phyloP scores from a whole-genome alignment of 2,113 vertebrate genomes.

The Tichodroma muraria region DNA sequence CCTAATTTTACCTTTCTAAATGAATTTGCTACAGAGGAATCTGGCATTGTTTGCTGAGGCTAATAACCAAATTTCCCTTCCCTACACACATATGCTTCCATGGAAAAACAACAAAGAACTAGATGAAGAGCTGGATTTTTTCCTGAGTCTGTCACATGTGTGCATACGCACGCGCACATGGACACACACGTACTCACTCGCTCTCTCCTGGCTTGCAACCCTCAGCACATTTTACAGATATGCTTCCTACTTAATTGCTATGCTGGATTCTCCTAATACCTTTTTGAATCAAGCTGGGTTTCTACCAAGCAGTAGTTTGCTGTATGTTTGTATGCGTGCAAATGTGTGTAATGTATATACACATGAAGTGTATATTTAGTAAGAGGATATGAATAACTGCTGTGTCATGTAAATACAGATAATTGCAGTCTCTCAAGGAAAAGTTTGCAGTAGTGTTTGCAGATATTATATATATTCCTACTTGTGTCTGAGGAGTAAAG shows the following conservation, averaged over 20 bases:
- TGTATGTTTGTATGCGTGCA: not conserved
- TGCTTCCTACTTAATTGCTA: not conserved
- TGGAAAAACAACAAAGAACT: conserved; percentile 58
- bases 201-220: conserved; percentile 19
- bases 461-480: conserved; percentile 33
- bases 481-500: conserved; percentile 48
- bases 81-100: conserved; percentile 34
- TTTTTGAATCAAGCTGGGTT: conserved; percentile 39
- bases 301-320: not conserved
- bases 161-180: conserved; percentile 23
- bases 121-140: conserved; percentile 31
- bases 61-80: conserved; percentile 37
- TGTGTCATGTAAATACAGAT: conserved; percentile 25
- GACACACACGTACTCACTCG: conserved; percentile 13
- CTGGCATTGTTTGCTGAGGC: conserved; percentile 44
- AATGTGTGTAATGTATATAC: not conserved
- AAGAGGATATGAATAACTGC: not conserved
- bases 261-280: conserved; percentile 32
- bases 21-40: conserved; percentile 35
- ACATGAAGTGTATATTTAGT: not conserved
- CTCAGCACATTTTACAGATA: conserved; percentile 35
- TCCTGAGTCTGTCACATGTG: conserved; percentile 42
- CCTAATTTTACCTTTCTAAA: conserved; percentile 23
- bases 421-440: conserved; percentile 47
- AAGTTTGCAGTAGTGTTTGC: conserved; percentile 38